Percentiles rank a stretch among this genome's conserved stretches.
Conservation (phyloP, 2,113 vertebrate genomes). For the Ahaetulla prasina region DNA sequence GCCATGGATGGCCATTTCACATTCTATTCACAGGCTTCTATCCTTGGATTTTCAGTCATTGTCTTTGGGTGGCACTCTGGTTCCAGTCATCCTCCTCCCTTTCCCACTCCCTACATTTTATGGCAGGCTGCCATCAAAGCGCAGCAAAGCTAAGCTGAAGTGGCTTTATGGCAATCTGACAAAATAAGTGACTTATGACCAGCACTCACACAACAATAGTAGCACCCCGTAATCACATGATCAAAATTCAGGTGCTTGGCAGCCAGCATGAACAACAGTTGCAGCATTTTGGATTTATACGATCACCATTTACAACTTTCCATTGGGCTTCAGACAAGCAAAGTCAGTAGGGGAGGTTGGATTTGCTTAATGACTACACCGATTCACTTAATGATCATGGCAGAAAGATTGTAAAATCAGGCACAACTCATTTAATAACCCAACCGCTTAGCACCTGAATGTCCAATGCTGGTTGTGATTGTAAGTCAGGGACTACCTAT, state of each 20-base stretch:
- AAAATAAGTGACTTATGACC: not conserved
- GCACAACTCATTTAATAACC: too few species aligned
- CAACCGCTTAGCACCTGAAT: too few species aligned
- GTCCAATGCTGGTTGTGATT: too few species aligned
- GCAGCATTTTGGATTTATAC: not conserved
- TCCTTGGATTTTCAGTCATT: not conserved
- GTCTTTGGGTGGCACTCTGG: not conserved
- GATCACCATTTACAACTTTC: not conserved
- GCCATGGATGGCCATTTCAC: not conserved
- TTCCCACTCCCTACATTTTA: not conserved
- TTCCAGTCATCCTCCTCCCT: not conserved
- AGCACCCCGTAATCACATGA: not conserved
- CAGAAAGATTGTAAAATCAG: too few species aligned
- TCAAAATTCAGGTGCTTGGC: not conserved
- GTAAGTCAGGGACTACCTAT: too few species aligned
- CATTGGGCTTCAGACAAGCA: not conserved
- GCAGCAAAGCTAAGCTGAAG: not conserved
- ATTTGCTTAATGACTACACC: not conserved
- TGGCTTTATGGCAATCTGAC: not conserved
- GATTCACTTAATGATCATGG: not conserved
- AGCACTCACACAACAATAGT: not conserved
- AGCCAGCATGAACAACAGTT: not conserved
- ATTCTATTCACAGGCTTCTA: not conserved
- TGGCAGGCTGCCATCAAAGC: not conserved
- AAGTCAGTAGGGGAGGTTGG: too few species aligned